Base-by-base conservation (phyloP, 2,888 invertebrate genomes). In the Parnassius smintheus region DNA sequence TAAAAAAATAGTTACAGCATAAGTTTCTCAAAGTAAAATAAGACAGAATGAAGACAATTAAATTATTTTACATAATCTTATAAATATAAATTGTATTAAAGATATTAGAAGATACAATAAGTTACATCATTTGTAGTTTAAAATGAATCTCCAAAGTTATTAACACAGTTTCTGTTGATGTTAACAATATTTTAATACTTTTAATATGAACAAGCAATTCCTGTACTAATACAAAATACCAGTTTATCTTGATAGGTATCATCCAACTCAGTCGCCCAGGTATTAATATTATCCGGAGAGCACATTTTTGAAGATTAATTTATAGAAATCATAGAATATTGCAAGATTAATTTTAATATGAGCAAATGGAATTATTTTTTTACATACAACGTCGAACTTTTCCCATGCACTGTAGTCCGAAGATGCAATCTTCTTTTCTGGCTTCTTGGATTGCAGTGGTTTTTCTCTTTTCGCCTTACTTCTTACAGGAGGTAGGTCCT, bases 391-490 rank as follows among this genome's bases (percentile, higher is more conserved):
- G 93, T 96, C 95, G 93, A 95, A 96, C 74, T 95, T 95, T 46
- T 96, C 96, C 96, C 96, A 96, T 56, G 94, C 91, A 45, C 88
- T 72, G 83, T 96, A 96, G 83, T 96, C 95, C 60, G 88, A 92
- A 0, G 93, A 85, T 62, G 89, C 83, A 48, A 95, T 94, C 70
- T 93, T 87, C 69, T 92, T 91, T 45, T 83, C 84, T 9, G 12
- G 49, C 13, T 49, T 88, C 61, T 75, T 76, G 1, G 72, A 76
- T 48, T 77, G 75, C 3, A 83, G 70, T 10, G 84, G 82, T n/a
- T 80, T 85, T 56, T 88, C 88, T 68, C 85, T 88, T 68, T 83
- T 91, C 59, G 75, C 79, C 70, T 92, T 92, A 70, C 88, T 92
- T 72, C 94, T 85, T 18, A 94, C 85, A 44, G 93, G 93, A 11